Conservation (phyloP, 2,797 vertebrate species). For the Enteromius fasciolatus region DNA sequence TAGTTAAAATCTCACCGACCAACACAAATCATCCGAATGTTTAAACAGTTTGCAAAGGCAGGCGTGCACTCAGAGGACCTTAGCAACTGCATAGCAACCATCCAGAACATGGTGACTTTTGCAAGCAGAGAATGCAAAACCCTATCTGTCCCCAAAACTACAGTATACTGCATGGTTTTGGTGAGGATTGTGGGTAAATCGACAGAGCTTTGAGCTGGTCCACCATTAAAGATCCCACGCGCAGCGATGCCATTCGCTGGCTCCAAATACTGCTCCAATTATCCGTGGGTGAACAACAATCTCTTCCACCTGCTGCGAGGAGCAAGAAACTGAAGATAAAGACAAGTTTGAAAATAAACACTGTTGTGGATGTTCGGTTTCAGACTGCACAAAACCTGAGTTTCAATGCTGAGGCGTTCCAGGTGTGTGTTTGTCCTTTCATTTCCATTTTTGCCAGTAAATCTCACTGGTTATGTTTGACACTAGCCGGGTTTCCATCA, state of each 20-base stretch:
- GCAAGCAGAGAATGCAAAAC: neutral
- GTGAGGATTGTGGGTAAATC: neutral
- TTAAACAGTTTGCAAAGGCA: neutral
- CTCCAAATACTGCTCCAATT: slow-evolving; percentile 33
- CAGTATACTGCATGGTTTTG: neutral
- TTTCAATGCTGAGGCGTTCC: too few relatives aligned
- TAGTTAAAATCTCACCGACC: neutral
- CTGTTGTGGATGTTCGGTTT: too few relatives aligned
- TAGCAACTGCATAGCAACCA: neutral
- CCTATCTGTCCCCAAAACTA: neutral
- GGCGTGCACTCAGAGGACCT: neutral
- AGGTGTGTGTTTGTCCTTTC: too few relatives aligned
- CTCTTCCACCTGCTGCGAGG: slow-evolving; percentile 50
- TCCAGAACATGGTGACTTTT: neutral
- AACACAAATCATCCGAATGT: neutral
- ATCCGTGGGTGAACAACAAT: slow-evolving; percentile 53
- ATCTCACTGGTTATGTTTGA: too few relatives aligned
- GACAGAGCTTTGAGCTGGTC: neutral
- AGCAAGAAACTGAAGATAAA: neutral
- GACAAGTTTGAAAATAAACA: neutral
- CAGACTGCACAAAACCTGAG: too few relatives aligned
- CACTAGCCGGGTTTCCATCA: too few relatives aligned
- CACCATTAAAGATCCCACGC: slow-evolving; percentile 10
- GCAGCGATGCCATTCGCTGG: slow-evolving; percentile 50
- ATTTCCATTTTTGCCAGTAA: too few relatives aligned